phyloP scores from a whole-genome alignment of 2,888 invertebrate genomes.

The Teleogryllus oceanicus region DNA sequence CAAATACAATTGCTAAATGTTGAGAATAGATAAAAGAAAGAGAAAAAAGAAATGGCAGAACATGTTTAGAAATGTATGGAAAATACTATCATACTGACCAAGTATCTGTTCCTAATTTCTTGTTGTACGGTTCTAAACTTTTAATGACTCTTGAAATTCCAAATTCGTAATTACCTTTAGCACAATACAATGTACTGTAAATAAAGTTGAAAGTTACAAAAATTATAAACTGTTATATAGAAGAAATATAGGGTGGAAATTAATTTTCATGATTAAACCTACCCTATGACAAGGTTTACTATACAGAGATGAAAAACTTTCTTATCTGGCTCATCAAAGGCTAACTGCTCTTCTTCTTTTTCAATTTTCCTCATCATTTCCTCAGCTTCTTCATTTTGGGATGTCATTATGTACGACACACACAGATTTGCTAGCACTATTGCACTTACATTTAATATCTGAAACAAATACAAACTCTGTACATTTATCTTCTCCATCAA shows the following conservation, averaged over 20 bases:
- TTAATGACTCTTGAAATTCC: conserved; percentile 96
- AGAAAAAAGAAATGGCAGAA: background rate
- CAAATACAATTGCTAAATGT: too few species aligned
- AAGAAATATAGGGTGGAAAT: background rate
- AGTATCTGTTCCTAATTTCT: conserved; percentile 94
- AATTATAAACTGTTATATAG: background rate
- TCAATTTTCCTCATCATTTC: conserved; percentile 98
- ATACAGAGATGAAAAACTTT: conserved; percentile 96
- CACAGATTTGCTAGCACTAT: conserved; percentile 97
- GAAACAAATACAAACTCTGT: conserved; percentile 39
- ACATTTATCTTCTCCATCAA: background rate
- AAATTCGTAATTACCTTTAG: conserved; percentile 98
- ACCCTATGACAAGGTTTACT: conserved; percentile 97
- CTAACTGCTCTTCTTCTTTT: conserved; percentile 91
- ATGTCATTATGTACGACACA: conserved; percentile 98
- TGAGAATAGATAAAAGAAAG: conserved; percentile 59
- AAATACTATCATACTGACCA: conserved; percentile 57
- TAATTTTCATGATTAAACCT: conserved; percentile 35
- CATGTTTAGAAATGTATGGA: background rate
- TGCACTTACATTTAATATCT: conserved; percentile 93
- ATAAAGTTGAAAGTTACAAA: background rate
- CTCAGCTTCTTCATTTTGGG: conserved; percentile 97
- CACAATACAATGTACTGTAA: conserved; percentile 84
- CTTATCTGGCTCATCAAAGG: conserved; percentile 87
- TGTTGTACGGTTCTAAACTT: conserved; percentile 89